Conservation (phyloP, 2,888 invertebrate genomes). For the Mylabris sibirica region DNA sequence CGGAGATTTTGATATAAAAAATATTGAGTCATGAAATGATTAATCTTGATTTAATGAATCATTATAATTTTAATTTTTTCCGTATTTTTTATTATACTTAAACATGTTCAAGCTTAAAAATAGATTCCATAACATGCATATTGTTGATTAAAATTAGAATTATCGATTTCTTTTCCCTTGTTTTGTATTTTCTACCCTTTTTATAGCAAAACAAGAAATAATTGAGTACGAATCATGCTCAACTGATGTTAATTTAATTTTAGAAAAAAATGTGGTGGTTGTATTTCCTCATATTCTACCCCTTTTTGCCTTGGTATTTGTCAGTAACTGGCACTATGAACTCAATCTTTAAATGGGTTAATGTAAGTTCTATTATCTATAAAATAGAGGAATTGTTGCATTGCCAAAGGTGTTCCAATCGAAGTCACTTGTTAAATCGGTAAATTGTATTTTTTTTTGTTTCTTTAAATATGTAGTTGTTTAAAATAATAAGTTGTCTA, state of each 20-base stretch:
- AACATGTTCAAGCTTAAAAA: background rate
- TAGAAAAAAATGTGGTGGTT: slow-evolving; percentile 25
- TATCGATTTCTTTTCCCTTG: background rate
- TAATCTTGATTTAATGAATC: background rate
- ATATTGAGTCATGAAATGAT: background rate
- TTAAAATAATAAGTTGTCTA: slow-evolving; percentile 36
- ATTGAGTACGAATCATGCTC: too few relatives aligned
- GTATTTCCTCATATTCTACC: slow-evolving; percentile 41
- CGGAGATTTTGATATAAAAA: background rate
- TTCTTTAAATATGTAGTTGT: too few relatives aligned
- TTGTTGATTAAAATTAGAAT: background rate
- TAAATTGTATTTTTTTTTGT: slow-evolving; percentile 1
- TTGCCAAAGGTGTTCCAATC: slow-evolving; percentile 27
- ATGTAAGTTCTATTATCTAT: slow-evolving; percentile 40
- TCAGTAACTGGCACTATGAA: slow-evolving; percentile 51
- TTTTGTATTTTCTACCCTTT: background rate
- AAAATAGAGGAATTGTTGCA: slow-evolving; percentile 39
- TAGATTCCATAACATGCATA: background rate
- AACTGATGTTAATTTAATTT: slow-evolving; percentile 20
- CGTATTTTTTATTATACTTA: background rate
- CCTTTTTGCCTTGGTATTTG: slow-evolving; percentile 44
- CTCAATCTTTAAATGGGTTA: slow-evolving; percentile 51
- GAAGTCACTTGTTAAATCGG: slow-evolving; percentile 17
- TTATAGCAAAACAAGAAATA: too few relatives aligned
- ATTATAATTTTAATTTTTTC: background rate